phyloP scores from a whole-genome alignment of 2,113 vertebrate genomes.

The Saccopteryx leptura region DNA sequence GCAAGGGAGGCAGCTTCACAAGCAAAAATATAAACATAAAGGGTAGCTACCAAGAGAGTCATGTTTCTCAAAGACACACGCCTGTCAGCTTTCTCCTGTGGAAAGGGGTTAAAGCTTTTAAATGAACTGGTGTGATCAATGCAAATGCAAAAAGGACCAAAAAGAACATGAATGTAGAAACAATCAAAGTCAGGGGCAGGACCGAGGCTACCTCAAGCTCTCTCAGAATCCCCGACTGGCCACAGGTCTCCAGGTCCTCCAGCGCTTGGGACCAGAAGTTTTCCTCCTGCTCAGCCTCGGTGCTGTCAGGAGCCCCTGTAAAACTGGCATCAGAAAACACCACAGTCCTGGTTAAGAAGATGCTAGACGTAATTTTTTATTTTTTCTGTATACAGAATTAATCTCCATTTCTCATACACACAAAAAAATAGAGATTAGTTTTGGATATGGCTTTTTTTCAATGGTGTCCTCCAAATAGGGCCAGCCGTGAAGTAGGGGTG shows the following conservation, averaged over 20 bases:
- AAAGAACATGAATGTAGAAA: conserved; percentile 86
- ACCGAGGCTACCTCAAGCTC: conserved; percentile 96
- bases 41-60: conserved; percentile 94
- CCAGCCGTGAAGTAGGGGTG: not conserved
- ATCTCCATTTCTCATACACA: not conserved
- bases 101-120: conserved; percentile 94
- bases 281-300: conserved; percentile 97
- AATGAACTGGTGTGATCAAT: conserved; percentile 89
- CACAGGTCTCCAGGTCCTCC: conserved; percentile 99
- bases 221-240: conserved; percentile 98
- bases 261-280: conserved; percentile 99
- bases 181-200: conserved; percentile 82
- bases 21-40: conserved; percentile 91
- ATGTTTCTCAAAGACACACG: conserved; percentile 96
- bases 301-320: conserved; percentile 92
- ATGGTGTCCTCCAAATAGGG: not conserved
- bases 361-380: not conserved
- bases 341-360: conserved; percentile 74
- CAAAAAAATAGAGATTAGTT: not conserved
- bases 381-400: not conserved
- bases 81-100: conserved; percentile 95
- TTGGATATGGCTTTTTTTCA: conserved; percentile 3
- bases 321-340: conserved; percentile 90
- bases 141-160: conserved; percentile 86
- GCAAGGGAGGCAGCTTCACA: conserved; percentile 88